phyloP scores from a whole-genome alignment of 2,888 invertebrate genomes.

The Cryptocheilus praepositus region DNA sequence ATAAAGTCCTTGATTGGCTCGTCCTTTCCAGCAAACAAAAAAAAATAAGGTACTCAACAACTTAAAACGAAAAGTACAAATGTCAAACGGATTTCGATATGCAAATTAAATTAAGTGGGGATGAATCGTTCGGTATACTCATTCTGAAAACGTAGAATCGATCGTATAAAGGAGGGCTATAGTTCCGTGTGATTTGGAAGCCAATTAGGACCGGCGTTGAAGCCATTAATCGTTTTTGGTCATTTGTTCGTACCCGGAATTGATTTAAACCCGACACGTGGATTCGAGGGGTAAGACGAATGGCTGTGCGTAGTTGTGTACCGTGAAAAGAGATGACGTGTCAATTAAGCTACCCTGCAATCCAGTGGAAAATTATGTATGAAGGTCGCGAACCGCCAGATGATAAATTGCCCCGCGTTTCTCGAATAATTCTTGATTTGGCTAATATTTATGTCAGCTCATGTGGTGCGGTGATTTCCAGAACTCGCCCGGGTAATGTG shows the following conservation, averaged over 20 bases:
- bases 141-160: neutral
- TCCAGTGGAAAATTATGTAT: conserved; percentile 45
- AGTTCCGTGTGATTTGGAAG: conserved; percentile 42
- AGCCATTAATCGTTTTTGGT: conserved; percentile 58
- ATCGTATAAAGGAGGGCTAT: neutral
- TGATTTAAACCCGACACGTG: conserved; percentile 60
- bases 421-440: conserved; percentile 31
- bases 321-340: conserved; percentile 55
- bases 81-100: too few relatives aligned
- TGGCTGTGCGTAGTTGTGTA: conserved; percentile 25
- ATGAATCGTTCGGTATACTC: neutral
- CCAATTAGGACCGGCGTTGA: conserved; percentile 56
- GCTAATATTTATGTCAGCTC: conserved; percentile 40
- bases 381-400: conserved; percentile 25
- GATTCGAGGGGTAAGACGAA: conserved; percentile 55
- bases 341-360: conserved; percentile 59
- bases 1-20: too few relatives aligned
- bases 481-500: too few relatives aligned
- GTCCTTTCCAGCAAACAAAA: too few relatives aligned
- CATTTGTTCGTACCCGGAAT: conserved; percentile 55
- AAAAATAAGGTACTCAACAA: too few relatives aligned
- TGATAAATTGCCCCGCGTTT: conserved; percentile 44
- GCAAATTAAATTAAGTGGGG: too few relatives aligned
- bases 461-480: too few relatives aligned
- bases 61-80: too few relatives aligned